These are phyloP conservation scores for Eupristina koningsbergeri DNA, from an alignment of 1,140 invertebrate species.

Conservation along the genomic window DNA sequence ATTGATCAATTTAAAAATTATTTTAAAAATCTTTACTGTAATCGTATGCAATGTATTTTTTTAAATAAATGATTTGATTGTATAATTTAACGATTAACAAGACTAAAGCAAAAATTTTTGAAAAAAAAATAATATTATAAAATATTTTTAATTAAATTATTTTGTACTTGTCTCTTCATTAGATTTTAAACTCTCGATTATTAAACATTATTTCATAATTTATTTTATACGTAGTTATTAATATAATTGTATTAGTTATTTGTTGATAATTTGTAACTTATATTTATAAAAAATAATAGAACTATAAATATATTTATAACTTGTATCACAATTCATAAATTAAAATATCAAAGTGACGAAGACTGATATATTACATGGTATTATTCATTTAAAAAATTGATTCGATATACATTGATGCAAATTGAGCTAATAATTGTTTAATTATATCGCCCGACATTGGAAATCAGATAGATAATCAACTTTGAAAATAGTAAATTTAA, in stretches of 20 bases:
- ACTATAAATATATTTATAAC: too few species aligned
- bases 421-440: neutral
- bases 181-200: constrained; percentile 7
- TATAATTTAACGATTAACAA: neutral
- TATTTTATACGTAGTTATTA: neutral
- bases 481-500: neutral
- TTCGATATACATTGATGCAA: neutral
- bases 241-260: too few species aligned
- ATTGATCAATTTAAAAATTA: neutral
- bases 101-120: neutral
- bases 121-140: neutral
- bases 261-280: too few species aligned
- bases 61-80: too few species aligned
- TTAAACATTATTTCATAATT: neutral
- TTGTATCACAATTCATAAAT: neutral
- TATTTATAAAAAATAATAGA: neutral
- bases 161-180: neutral
- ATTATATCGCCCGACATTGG: neutral
- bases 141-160: neutral
- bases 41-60: neutral
- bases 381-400: neutral
- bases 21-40: neutral
- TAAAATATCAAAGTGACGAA: neutral
- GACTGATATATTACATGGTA: constrained; percentile 6
- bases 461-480: neutral